Evolutionary conservation across 2,888 invertebrate genomes (phyloP), one percentile per base, ranked within the genome.

Genomic region (Neria commutata): DNA sequence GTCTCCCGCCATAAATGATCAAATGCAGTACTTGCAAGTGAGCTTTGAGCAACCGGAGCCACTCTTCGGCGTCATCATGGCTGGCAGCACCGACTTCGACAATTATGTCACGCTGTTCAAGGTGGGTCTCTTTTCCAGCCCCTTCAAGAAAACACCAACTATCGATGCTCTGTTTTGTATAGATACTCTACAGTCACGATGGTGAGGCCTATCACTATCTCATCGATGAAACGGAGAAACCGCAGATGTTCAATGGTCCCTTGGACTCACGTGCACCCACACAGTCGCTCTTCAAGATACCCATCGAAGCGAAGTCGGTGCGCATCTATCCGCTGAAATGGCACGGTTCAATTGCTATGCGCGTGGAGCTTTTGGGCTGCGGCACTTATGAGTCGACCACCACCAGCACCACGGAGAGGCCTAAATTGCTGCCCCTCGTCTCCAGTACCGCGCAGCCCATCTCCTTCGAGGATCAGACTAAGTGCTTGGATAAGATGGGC

Each of bases 61-160:
- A 0, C 77, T 95, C 17, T 92, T 91, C 73, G 94, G 92, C 0
- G 83, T 93, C 1, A 80, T 87, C 10, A 78, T 92, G 65, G 89
- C 89, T 71, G 94, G 94, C 19, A 89, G 87, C 75, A 87, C 88
- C 0, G 71, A 85, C 2, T 86, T 86, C 60, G 85, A 89, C 65
- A 87, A 90, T 72, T 92, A 88, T 78, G 91, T 94, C 40, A 92
- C 91, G 17, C 89, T 91, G 69, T 94, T 90, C 72, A 86, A 87
- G 71, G 83, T 80, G 56, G 57, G 55, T 52, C 16, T 23, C 14
- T 29, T n/a, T 23, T 25, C 5, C n/a, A n/a, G n/a, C n/a, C n/a
- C n/a, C n/a, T n/a, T n/a, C n/a, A n/a, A n/a, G 10, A 8, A 10
- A 8, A 10, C 33, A 10, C 33, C 33, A 10, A 10, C 33, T 33